Conservation (phyloP, 2,888 invertebrate species). For the Meliscaeva auricollis region DNA sequence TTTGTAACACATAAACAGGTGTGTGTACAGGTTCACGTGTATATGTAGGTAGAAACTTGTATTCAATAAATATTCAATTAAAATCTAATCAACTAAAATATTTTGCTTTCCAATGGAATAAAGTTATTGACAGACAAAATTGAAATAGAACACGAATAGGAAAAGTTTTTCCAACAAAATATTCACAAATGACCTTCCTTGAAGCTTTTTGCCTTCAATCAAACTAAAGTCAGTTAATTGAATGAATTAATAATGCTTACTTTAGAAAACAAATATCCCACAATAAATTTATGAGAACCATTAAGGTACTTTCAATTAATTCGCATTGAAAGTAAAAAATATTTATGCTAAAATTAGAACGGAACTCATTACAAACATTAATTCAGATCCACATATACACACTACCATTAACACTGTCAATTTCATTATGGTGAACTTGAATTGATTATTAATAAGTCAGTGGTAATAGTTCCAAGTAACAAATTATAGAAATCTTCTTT, state of each 20-base stretch:
- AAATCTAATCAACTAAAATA: no score
- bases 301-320: not conserved
- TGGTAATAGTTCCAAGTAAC: not conserved
- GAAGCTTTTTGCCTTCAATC: not conserved
- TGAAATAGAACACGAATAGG: not conserved
- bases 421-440: not conserved
- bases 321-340: not conserved
- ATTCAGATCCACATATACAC: not conserved
- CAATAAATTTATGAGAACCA: not conserved
- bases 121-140: no score
- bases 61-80: no score
- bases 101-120: no score
- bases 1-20: no score
- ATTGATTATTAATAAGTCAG: not conserved
- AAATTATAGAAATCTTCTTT: not conserved
- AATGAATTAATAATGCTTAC: slow-evolving; percentile 7
- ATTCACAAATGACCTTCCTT: not conserved
- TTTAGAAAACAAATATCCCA: not conserved
- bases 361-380: not conserved
- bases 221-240: not conserved
- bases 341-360: slow-evolving; percentile 1
- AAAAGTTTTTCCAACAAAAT: not conserved
- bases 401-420: not conserved
- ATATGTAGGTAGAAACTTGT: no score
- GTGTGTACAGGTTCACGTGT: no score